Evolutionary conservation across 2,797 vertebrate genomes (phyloP).

Genomic region (Myotis vivesi): DNA sequence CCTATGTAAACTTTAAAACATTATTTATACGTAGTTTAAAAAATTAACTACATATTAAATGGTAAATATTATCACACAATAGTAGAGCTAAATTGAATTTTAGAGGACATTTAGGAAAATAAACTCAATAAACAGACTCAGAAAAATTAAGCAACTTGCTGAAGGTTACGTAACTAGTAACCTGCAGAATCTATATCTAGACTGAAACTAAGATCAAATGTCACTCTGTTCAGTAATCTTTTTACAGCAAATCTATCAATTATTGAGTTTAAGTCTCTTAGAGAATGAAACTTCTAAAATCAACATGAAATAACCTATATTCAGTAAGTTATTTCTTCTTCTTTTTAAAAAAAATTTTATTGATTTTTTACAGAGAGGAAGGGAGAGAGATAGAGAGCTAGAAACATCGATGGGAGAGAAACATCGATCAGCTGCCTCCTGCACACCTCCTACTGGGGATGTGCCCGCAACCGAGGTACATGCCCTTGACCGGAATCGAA

Average conservation of each 20-base stretch:
- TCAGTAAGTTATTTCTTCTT: constrained; percentile 29
- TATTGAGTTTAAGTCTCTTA: neutral
- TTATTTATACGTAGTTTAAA: neutral
- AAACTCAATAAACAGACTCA: constrained; percentile 15
- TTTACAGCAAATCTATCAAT: neutral
- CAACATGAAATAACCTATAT: neutral
- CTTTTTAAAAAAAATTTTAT: no score
- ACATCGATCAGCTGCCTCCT: no score
- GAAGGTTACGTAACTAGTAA: neutral
- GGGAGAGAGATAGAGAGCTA: no score
- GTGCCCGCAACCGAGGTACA: no score
- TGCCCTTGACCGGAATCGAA: no score
- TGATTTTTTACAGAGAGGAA: no score
- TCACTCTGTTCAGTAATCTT: neutral
- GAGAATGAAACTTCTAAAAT: constrained; percentile 2
- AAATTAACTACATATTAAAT: neutral
- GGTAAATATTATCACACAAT: neutral
- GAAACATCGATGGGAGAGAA: no score
- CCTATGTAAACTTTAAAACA: neutral
- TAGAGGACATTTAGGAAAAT: neutral
- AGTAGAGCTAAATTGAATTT: neutral
- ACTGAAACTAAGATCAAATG: neutral
- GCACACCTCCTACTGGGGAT: no score
- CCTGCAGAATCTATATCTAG: neutral
- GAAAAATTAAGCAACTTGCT: neutral